Percentiles rank a stretch among this genome's conserved stretches.
Evolutionary conservation across 1,140 invertebrate species (phyloP).

Genomic region (Panagrolaimus sp.): DNA sequence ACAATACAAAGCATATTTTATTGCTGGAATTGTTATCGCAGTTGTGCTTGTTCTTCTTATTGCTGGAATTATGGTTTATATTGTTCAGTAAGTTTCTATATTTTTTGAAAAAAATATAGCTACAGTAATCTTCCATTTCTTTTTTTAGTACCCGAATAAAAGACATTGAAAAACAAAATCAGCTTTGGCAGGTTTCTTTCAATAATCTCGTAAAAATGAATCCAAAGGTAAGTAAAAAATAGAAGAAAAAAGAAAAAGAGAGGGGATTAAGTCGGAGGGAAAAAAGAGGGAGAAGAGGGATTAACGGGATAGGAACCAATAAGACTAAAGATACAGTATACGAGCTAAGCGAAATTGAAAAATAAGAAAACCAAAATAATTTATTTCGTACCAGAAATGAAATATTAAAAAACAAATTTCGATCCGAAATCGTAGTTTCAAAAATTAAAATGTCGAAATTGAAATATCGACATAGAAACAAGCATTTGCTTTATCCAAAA

Average conservation of each 20-base stretch:
- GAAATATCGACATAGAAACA: too few species aligned
- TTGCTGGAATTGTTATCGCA: constrained; percentile 9
- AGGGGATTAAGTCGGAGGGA: background rate
- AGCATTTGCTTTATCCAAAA: too few species aligned
- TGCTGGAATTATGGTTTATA: background rate
- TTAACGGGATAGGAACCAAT: too few species aligned
- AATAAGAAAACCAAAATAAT: too few species aligned
- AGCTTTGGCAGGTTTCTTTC: constrained; percentile 22
- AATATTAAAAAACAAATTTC: too few species aligned
- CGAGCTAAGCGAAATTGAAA: too few species aligned
- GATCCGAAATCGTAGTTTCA: too few species aligned
- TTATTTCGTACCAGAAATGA: too few species aligned
- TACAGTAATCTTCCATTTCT: background rate
- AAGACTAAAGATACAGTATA: too few species aligned
- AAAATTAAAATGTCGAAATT: too few species aligned
- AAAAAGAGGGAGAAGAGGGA: too few species aligned
- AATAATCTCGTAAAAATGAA: constrained; percentile 18
- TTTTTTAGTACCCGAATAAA: constrained; percentile 21
- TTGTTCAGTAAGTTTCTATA: background rate
- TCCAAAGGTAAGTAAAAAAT: background rate
- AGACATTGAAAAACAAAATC: constrained; percentile 22
- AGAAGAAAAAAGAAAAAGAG: background rate
- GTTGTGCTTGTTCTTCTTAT: background rate
- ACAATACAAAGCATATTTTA: constrained; percentile 10
- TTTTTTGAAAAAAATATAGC: background rate